Evolutionary conservation across 2,888 invertebrate genomes (phyloP).

Genomic region (Amphimallon solstitiale): DNA sequence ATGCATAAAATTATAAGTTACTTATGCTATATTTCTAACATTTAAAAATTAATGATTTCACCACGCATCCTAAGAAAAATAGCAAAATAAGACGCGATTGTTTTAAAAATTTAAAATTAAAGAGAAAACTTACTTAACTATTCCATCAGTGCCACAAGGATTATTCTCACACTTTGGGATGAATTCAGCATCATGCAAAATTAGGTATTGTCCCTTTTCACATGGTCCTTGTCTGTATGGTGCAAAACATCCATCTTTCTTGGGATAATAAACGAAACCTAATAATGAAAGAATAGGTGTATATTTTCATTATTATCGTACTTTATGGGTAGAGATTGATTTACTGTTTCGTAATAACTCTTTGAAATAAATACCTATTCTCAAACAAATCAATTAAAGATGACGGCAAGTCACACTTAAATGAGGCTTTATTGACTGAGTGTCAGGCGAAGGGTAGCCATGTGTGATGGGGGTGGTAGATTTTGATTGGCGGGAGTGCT

Average conservation of each 20-base stretch:
- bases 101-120: too few relatives aligned
- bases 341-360: not conserved
- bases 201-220: constrained; percentile 65
- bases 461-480: too few relatives aligned
- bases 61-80: too few relatives aligned
- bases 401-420: too few relatives aligned
- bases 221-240: constrained; percentile 76
- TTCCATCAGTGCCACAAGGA: constrained; percentile 68
- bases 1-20: too few relatives aligned
- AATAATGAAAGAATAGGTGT: constrained; percentile 48
- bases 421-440: too few relatives aligned
- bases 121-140: constrained; percentile 62
- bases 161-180: constrained; percentile 72
- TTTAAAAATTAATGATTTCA: too few relatives aligned
- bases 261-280: constrained; percentile 72
- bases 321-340: not conserved
- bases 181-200: constrained; percentile 65
- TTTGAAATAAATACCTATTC: not conserved
- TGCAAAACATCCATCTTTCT: constrained; percentile 70
- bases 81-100: not conserved
- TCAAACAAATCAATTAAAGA: too few relatives aligned
- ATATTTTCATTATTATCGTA: not conserved
- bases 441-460: too few relatives aligned
- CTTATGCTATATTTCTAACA: too few relatives aligned
- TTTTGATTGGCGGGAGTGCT: too few relatives aligned